Percentiles rank a stretch among this genome's conserved stretches.
phyloP scores from a whole-genome alignment of 2,888 invertebrate species.

The Yponomeuta evonymella region DNA sequence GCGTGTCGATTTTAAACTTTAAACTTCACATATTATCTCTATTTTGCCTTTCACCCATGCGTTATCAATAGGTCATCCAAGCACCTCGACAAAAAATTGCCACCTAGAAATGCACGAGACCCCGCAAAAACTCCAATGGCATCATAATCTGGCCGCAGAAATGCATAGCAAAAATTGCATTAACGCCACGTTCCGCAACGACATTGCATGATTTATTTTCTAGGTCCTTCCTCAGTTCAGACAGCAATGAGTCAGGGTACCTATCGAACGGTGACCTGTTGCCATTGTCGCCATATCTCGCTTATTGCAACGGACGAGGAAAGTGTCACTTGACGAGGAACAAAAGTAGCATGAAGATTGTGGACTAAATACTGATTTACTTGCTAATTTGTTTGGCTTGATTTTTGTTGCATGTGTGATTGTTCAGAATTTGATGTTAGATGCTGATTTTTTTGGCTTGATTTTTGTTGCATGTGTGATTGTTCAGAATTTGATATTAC shows the following conservation, averaged over 20 bases:
- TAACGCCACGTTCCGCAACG: background rate
- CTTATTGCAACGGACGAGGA: constrained; percentile 44
- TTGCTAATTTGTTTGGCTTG: background rate
- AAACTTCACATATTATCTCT: too few relatives aligned
- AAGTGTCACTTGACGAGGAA: constrained; percentile 38
- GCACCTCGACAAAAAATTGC: too few relatives aligned
- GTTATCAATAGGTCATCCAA: too few relatives aligned
- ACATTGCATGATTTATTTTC: constrained; percentile 28
- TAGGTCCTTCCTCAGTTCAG: constrained; percentile 38
- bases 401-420: background rate
- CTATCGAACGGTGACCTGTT: constrained; percentile 31
- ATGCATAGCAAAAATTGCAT: too few relatives aligned
- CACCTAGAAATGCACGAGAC: too few relatives aligned
- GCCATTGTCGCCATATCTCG: constrained; percentile 25
- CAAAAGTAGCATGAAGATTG: constrained; percentile 32
- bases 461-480: background rate
- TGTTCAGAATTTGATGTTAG: background rate
- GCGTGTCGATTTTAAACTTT: too few relatives aligned
- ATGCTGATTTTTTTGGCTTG: background rate
- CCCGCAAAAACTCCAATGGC: too few relatives aligned
- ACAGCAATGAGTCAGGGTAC: constrained; percentile 50
- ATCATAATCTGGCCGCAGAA: too few relatives aligned
- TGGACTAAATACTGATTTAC: constrained; percentile 19
- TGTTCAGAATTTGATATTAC: background rate
- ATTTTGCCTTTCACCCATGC: too few relatives aligned